A percentile compares a stretch with the other conserved stretches of the same genome.
Conservation (phyloP, 2,113 vertebrate genomes). For the Lycaon pictus region DNA sequence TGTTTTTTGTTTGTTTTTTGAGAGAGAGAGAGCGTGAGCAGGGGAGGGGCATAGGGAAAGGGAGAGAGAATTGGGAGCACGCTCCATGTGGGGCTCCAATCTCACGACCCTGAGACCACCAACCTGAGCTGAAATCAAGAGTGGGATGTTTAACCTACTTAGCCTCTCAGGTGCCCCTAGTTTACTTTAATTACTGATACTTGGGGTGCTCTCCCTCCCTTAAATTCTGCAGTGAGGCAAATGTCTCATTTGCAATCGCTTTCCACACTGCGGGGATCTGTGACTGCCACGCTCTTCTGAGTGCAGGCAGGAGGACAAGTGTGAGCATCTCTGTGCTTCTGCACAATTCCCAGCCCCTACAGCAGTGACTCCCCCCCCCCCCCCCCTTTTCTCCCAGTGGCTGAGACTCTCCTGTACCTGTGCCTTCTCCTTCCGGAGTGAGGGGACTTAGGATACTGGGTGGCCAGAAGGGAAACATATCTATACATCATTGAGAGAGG, state of each 20-base stretch:
- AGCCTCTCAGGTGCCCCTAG: no score
- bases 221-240: constrained; percentile 4
- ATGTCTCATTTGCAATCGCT: background rate
- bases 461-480: background rate
- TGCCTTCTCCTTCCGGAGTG: background rate
- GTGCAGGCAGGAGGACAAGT: accelerated
- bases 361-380: accelerated
- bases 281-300: background rate
- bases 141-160: no score
- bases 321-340: background rate
- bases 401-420: background rate
- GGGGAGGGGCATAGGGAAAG: no score
- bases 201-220: background rate
- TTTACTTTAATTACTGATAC: background rate
- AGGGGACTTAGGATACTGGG: background rate
- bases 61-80: no score
- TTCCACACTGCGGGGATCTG: background rate
- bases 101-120: no score
- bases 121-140: no score
- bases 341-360: background rate
- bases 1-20: background rate
- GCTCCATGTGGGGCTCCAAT: no score
- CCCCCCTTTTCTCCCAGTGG: background rate
- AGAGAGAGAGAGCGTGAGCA: no score
- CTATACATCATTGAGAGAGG: background rate